Evolutionary conservation across 92 coral and sea anemone genomes (phyloP), one percentile per base, ranked within the genome.

Genomic region (Umimayanthus kanabou): DNA sequence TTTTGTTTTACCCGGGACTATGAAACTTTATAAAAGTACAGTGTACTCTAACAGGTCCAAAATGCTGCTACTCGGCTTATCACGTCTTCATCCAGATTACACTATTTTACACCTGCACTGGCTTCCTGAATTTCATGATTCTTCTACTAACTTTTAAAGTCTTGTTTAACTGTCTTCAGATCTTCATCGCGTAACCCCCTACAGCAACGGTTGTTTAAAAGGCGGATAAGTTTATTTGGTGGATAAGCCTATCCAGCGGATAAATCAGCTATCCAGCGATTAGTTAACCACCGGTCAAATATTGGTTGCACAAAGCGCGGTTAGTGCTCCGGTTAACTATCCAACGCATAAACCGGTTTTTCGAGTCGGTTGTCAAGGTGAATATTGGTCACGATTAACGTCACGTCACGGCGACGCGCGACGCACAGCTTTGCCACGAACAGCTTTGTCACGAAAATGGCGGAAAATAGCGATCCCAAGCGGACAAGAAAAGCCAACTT

Each of bases 401-500:
- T 33, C 37, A 33, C 37, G 47, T 42, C 80, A 77, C 80, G 64
- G 39, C 49, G 15, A 26, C 69, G 81, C 69, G 88, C 28, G 53
- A 2, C 45, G 45, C 87, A 39, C 25, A 69, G 18, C 75, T 40
- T n/a, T n/a, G n/a, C n/a, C n/a, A n/a, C n/a, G n/a, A n/a, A n/a
- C n/a, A 43, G 29, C 37, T 33, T 33, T 33, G 58, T 69, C 69
- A 50, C n/a, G 25, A 42, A 77, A 77, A 43, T 77, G 80, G 80
- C 80, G 1, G 80, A 77, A 42, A 77, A 77, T 13, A 25, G 45
- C 6, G 80, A 77, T n/a, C 64, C 64, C 23, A 85, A 85, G 77
- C 37, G 67, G 42, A 20, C 88, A 65, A 65, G 91, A 66, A 88
- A 67, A 80, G 66, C 83, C 11, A 84, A 88, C 39, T 88, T 88